A percentile compares a stretch with the other conserved stretches of the same genome.
These are phyloP conservation scores for Zonotrichia albicollis DNA, from an alignment of 2,797 vertebrate species.

Conservation along the genomic window DNA sequence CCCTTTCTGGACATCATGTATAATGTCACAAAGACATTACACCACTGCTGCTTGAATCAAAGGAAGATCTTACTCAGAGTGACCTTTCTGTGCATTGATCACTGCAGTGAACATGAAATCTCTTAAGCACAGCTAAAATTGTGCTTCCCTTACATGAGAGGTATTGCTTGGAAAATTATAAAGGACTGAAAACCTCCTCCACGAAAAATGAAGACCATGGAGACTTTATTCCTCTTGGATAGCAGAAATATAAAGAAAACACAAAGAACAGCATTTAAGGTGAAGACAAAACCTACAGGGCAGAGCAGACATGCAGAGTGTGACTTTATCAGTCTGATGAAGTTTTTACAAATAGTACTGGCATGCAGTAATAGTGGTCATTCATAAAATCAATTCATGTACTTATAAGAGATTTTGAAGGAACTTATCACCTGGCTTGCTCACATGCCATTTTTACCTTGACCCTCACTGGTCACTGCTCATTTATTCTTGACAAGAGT, in stretches of 20 bases:
- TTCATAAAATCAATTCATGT: background rate
- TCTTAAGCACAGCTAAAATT: background rate
- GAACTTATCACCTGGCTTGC: background rate
- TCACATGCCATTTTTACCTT: background rate
- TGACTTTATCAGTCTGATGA: background rate
- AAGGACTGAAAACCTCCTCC: background rate
- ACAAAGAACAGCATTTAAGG: background rate
- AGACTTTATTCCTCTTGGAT: background rate
- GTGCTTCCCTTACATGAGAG: background rate
- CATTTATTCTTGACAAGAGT: background rate
- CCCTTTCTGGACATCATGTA: background rate
- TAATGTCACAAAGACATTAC: background rate
- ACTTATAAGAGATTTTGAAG: background rate
- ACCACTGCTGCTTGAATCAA: background rate
- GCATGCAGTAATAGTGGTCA: rapidly evolving
- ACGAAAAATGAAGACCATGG: rapidly evolving
- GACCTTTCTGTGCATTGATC: background rate
- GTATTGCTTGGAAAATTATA: background rate
- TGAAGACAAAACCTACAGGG: background rate
- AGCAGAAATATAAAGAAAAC: background rate
- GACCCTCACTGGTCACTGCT: background rate
- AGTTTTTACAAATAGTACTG: background rate
- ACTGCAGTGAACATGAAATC: background rate
- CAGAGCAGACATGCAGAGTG: background rate
- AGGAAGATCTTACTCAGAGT: background rate